Conservation (phyloP, 2,888 invertebrate genomes). For the Cerastoderma edule region DNA sequence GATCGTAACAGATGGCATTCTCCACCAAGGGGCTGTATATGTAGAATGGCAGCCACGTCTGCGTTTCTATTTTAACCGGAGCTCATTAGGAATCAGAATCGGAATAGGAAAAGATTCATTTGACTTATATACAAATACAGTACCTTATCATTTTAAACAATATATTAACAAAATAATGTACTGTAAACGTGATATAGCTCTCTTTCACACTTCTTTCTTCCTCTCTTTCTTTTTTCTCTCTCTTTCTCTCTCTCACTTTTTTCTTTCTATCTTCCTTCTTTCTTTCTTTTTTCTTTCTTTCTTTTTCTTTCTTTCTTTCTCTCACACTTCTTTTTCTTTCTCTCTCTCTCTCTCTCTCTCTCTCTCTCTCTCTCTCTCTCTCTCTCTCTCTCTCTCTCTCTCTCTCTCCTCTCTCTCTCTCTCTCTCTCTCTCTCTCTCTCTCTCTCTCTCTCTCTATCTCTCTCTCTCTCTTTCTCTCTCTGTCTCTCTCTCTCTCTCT, state of each 20-base stretch:
- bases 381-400: background rate
- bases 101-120: too few relatives aligned
- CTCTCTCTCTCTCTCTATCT: constrained; percentile 6
- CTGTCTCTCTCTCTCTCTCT: constrained; percentile 16
- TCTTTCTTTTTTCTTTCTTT: background rate
- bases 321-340: background rate
- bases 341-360: background rate
- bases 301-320: background rate
- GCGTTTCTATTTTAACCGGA: too few relatives aligned
- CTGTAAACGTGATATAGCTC: too few relatives aligned
- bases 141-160: too few relatives aligned
- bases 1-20: too few relatives aligned
- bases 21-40: too few relatives aligned
- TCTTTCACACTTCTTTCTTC: too few relatives aligned
- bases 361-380: background rate
- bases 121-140: too few relatives aligned
- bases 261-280: background rate
- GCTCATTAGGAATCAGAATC: too few relatives aligned
- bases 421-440: constrained; percentile 13
- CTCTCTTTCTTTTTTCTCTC: background rate
- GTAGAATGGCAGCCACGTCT: too few relatives aligned
- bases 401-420: background rate
- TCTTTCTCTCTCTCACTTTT: background rate
- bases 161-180: too few relatives aligned
- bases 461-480: constrained; percentile 1